Evolutionary conservation across 2,797 vertebrate species (phyloP).

Genomic region (Lepilemur septentrionalis): DNA sequence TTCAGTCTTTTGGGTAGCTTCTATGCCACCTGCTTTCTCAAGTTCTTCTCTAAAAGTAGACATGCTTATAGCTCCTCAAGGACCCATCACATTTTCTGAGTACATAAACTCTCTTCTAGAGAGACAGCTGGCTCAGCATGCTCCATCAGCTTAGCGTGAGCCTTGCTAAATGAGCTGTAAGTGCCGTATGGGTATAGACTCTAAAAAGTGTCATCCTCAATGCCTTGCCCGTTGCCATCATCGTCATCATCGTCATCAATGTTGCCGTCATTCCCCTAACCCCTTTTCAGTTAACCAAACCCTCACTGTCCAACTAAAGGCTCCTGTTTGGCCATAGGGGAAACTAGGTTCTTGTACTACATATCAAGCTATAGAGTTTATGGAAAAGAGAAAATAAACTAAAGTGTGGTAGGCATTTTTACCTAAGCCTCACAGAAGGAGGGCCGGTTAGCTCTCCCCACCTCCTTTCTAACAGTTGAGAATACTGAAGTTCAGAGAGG

Average conservation of each 20-base stretch:
- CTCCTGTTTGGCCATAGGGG: background rate
- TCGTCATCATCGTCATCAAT: background rate
- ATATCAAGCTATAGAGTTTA: background rate
- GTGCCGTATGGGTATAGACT: background rate
- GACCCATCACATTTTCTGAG: conserved; percentile 12
- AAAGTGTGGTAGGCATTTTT: background rate
- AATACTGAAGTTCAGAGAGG: background rate
- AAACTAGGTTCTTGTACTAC: background rate
- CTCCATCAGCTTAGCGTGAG: background rate
- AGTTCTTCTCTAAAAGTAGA: conserved; percentile 23
- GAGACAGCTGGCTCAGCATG: background rate
- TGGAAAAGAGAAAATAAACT: background rate
- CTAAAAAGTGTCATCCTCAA: background rate
- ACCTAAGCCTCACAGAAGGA: background rate
- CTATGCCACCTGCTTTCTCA: background rate
- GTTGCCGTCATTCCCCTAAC: background rate
- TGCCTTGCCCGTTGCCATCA: background rate
- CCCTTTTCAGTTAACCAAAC: background rate
- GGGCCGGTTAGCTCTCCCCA: background rate
- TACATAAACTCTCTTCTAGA: conserved; percentile 6
- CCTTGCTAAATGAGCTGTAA: conserved; percentile 1
- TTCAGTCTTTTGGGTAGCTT: background rate
- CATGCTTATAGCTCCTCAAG: background rate
- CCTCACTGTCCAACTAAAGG: background rate
- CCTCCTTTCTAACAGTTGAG: background rate